Conservation (phyloP, 2,888 invertebrate species). For the Lepetodrilus schrolli region DNA sequence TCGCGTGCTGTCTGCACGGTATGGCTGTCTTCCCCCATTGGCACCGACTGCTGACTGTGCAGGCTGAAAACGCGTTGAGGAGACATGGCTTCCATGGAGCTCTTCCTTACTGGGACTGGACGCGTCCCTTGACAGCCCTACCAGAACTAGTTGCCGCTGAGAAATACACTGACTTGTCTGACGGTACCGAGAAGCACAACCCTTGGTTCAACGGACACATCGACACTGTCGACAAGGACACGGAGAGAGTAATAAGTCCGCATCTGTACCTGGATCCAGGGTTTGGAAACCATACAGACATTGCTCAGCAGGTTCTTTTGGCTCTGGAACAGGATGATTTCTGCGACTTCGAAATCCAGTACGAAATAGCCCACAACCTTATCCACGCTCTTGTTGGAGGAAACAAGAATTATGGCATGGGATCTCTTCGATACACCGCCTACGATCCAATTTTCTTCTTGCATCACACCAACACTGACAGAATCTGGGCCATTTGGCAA, state of each 20-base stretch:
- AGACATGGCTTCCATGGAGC: slow-evolving; percentile 32
- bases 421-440: slow-evolving; percentile 39
- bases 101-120: slow-evolving; percentile 40
- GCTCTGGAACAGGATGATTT: slow-evolving; percentile 46
- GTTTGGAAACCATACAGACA: slow-evolving; percentile 41
- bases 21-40: slow-evolving; percentile 49
- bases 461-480: slow-evolving; percentile 34
- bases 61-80: slow-evolving; percentile 33
- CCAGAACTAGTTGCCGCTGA: slow-evolving; percentile 21
- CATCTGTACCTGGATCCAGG: slow-evolving; percentile 39
- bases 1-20: slow-evolving; percentile 48
- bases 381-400: slow-evolving; percentile 49
- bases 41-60: slow-evolving; percentile 42
- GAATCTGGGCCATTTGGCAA: slow-evolving; percentile 41
- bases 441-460: slow-evolving; percentile 36
- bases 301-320: slow-evolving; percentile 40
- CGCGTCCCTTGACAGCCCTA: slow-evolving; percentile 11
- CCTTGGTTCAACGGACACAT: slow-evolving; percentile 29
- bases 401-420: slow-evolving; percentile 42
- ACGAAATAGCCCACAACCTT: slow-evolving; percentile 46
- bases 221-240: slow-evolving; percentile 14
- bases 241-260: slow-evolving; percentile 28
- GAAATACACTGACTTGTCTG: slow-evolving; percentile 6
- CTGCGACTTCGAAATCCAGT: slow-evolving; percentile 45
- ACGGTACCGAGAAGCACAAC: slow-evolving; percentile 26